phyloP scores from a whole-genome alignment of 2,797 vertebrate genomes.

The Acropternis orthonyx region DNA sequence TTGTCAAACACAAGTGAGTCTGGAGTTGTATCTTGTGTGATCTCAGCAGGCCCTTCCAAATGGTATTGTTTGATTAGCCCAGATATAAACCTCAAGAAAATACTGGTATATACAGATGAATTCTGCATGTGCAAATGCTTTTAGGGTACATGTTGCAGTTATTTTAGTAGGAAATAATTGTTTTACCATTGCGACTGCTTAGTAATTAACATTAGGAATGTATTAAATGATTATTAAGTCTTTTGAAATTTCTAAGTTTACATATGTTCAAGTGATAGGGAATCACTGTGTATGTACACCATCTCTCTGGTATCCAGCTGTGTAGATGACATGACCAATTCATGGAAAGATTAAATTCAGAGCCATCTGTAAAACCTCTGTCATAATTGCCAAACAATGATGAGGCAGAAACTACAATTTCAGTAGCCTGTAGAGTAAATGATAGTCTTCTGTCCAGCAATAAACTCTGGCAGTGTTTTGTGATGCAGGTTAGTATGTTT shows the following conservation, averaged over 20 bases:
- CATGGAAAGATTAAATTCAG: neutral
- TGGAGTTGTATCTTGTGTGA: neutral
- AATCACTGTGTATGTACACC: no score
- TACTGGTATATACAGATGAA: no score
- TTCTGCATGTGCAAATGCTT: neutral
- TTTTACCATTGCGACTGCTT: neutral
- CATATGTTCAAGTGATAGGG: neutral
- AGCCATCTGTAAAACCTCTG: neutral
- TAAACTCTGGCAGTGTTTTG: neutral
- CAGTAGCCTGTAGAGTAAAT: neutral
- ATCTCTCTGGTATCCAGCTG: neutral
- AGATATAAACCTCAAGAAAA: accelerated
- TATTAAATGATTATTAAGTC: neutral
- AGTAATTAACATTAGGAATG: neutral
- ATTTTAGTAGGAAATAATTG: neutral
- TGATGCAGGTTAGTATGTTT: neutral
- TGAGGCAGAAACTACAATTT: neutral
- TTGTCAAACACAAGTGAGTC: neutral
- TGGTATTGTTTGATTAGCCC: neutral
- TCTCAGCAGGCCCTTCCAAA: neutral
- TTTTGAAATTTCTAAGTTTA: neutral
- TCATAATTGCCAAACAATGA: neutral
- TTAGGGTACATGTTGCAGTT: neutral
- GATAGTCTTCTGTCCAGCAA: neutral
- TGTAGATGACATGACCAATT: neutral